phyloP scores from a whole-genome alignment of 2,888 invertebrate species.

The Dryocosmus kuriphilus region DNA sequence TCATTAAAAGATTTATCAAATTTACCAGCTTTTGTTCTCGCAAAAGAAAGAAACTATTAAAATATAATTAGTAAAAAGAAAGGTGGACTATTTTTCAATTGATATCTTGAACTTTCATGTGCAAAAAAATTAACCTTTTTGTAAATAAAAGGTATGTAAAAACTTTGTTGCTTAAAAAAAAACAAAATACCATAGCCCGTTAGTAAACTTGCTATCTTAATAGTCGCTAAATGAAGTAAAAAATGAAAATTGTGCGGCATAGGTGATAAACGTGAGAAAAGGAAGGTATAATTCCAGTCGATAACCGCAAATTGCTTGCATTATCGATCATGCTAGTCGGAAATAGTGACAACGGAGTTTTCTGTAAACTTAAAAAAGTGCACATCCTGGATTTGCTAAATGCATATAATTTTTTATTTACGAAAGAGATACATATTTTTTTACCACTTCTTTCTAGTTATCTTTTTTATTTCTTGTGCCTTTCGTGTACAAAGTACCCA shows the following conservation, averaged over 20 bases:
- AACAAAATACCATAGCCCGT: not conserved
- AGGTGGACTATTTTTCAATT: no score
- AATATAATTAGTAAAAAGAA: no score
- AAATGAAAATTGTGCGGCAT: not conserved
- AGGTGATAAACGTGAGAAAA: not conserved
- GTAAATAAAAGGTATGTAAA: no score
- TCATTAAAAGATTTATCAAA: no score
- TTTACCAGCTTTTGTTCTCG: no score
- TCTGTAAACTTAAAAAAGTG: not conserved
- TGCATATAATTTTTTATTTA: not conserved
- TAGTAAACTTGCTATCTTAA: not conserved
- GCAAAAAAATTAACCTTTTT: no score
- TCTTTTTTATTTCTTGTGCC: no score
- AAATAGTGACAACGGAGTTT: not conserved
- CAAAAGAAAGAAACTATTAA: no score
- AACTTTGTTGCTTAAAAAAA: not conserved
- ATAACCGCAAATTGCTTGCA: not conserved
- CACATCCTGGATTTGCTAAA: not conserved
- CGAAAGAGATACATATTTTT: no score
- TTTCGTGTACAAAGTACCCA: no score
- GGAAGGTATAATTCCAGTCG: not conserved
- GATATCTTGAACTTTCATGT: no score
- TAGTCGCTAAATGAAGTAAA: not conserved
- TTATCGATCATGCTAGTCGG: not conserved
- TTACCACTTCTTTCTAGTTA: no score